Percentiles rank a stretch among this genome's conserved stretches.
phyloP scores from a whole-genome alignment of 2,797 vertebrate species.

The Pitangus sulphuratus region DNA sequence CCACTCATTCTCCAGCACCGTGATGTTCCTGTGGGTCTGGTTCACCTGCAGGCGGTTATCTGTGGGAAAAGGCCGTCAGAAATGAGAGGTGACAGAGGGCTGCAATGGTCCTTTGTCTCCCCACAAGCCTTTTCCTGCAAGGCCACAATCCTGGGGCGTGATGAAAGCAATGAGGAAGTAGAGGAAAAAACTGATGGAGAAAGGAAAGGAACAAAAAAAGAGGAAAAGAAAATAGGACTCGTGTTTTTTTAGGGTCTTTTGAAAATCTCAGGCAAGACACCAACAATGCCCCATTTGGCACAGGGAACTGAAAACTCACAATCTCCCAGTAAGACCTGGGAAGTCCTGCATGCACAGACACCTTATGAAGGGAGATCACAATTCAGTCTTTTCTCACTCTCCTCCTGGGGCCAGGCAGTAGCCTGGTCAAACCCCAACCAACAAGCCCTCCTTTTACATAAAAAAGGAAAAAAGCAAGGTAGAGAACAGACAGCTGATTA shows the following conservation, averaged over 20 bases:
- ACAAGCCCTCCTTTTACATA: neutral
- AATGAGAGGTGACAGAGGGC: neutral
- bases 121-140: neutral
- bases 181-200: neutral
- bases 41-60: conserved; percentile 79
- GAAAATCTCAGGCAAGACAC: neutral
- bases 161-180: neutral
- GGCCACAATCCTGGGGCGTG: neutral
- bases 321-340: neutral
- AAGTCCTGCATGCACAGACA: neutral
- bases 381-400: neutral
- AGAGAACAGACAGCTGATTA: neutral
- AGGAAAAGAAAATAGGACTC: neutral
- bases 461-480: neutral
- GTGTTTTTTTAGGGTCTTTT: neutral
- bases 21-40: conserved; percentile 77
- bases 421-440: neutral
- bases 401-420: neutral
- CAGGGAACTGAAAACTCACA: neutral
- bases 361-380: neutral
- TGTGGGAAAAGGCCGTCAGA: neutral
- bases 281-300: neutral
- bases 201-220: neutral
- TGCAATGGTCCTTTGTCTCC: neutral
- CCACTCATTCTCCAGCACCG: conserved; percentile 76